These are phyloP conservation scores for Myrmophylax atrothorax DNA, from an alignment of 2,113 vertebrate species.

Conservation along the genomic window DNA sequence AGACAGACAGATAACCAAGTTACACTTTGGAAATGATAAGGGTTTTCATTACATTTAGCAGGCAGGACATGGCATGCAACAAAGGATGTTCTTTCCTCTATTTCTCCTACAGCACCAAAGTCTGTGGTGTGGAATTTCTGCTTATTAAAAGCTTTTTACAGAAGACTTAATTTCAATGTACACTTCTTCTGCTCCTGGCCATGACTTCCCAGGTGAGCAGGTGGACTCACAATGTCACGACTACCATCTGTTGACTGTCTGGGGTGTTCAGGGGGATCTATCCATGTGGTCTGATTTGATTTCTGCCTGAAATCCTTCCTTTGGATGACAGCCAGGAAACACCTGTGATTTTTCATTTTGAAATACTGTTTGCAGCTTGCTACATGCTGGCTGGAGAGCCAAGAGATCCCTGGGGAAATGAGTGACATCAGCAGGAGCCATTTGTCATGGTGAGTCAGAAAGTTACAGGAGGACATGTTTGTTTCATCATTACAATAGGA, in stretches of 20 bases:
- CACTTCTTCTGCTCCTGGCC: background rate
- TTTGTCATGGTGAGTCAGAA: constrained; percentile 24
- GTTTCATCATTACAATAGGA: background rate
- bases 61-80: background rate
- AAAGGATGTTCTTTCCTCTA: background rate
- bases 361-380: constrained; percentile 28
- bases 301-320: constrained; percentile 9
- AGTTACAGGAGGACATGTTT: background rate
- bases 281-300: background rate
- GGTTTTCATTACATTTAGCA: background rate
- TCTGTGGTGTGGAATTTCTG: background rate
- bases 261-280: background rate
- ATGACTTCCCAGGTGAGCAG: background rate
- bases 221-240: background rate
- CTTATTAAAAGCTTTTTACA: background rate
- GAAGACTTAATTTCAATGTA: background rate
- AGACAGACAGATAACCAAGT: background rate
- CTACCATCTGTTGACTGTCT: constrained; percentile 35
- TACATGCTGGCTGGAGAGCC: background rate
- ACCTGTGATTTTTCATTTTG: constrained; percentile 47
- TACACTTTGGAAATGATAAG: background rate
- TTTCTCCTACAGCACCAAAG: background rate
- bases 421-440: constrained; percentile 6
- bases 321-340: constrained; percentile 30
- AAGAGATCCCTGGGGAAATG: background rate